Base-by-base conservation (phyloP, 2,888 invertebrate species). In the Pheosia tremula region DNA sequence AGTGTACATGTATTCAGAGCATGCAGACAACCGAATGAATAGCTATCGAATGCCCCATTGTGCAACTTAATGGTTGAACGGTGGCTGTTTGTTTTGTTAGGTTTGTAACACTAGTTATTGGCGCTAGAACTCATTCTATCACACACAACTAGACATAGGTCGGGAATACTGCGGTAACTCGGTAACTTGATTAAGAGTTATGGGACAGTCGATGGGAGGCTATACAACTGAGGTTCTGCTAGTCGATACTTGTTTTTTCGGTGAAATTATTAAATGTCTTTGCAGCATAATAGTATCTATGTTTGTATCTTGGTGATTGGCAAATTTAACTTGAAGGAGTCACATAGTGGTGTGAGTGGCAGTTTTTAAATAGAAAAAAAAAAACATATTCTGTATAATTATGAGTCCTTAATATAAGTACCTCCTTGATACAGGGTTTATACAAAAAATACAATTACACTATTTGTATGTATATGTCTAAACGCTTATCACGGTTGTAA, bases 1-100 rank as follows among this genome's bases (percentile, higher is more conserved):
- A 73, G 74, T 72, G 77, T 75, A 76, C 72, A 69, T 66, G 68
- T 85, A 88, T 88, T 87, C 88, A 68, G 73, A 72, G 79, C 84
- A 83, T 83, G 85, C 84, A 77, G 75, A 78, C 74, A 79, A 75
- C 85, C 80, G 85, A 88, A 87, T 83, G 83, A 74, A 80, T 79
- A 79, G 79, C 76, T 78, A 78, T 81, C 84, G 78, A 87, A 85
- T 88, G 85, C 78, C 76, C 87, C 82, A 89, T 90, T 90, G 89
- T 90, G 89, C 83, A 89, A 89, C 77, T 77, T 82, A 84, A 87
- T 84, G 85, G 79, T 75, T 74, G 69, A 71, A 68, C 74, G 63
- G 61, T 71, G 73, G 71, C 68, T 72, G 80, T 74, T 75, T 77
- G 79, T 55, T 55, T 78, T 76, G 82, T 79, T 80, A 77, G 72